A percentile compares a stretch with the other conserved stretches of the same genome.
Conservation (phyloP, 1,140 invertebrate genomes). For the Trissolcus basalis region DNA sequence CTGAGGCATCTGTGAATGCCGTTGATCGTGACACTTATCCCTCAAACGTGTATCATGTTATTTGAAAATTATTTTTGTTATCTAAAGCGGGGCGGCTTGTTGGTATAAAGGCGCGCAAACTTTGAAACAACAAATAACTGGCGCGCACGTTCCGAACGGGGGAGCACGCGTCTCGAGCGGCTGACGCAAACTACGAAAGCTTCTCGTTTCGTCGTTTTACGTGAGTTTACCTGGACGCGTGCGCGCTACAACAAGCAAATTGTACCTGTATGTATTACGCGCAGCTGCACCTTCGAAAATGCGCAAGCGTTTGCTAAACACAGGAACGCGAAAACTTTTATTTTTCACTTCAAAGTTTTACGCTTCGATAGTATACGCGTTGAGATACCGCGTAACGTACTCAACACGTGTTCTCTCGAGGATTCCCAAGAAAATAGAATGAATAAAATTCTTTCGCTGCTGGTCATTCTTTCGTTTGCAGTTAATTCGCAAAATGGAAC, state of each 20-base stretch:
- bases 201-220: conserved; percentile 66
- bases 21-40: too few species aligned
- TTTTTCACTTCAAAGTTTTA: conserved; percentile 43
- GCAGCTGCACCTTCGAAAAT: conserved; percentile 47
- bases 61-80: too few species aligned
- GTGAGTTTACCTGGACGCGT: conserved; percentile 71
- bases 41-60: too few species aligned
- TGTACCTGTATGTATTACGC: conserved; percentile 58
- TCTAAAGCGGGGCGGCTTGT: too few species aligned
- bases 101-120: conserved; percentile 18
- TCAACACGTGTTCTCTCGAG: conserved; percentile 18
- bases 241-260: conserved; percentile 62
- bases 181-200: conserved; percentile 74
- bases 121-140: conserved; percentile 18
- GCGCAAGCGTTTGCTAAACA: conserved; percentile 53
- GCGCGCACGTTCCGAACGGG: conserved; percentile 24
- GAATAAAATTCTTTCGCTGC: too few species aligned
- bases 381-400: conserved; percentile 23
- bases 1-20: too few species aligned
- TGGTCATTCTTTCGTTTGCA: too few species aligned
- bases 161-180: conserved; percentile 70
- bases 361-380: conserved; percentile 31
- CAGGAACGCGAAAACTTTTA: conserved; percentile 39
- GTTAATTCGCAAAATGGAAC: too few species aligned
- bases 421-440: conserved; percentile 3